phyloP scores from a whole-genome alignment of 2,888 invertebrate genomes.

The Cabera pusaria region DNA sequence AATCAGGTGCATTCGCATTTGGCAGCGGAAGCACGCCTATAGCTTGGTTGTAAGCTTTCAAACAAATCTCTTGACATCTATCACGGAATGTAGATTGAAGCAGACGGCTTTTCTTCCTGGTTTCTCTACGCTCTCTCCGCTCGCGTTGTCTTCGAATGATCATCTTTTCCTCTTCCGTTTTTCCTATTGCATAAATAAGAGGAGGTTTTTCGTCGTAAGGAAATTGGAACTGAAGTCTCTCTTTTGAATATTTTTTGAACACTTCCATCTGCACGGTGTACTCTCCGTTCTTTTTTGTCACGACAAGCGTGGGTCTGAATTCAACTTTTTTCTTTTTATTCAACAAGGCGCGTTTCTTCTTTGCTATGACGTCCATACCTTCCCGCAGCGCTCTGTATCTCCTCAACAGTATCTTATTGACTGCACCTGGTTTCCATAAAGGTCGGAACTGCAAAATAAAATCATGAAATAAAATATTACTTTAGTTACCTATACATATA shows the following conservation, averaged over 20 bases:
- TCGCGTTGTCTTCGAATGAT: constrained; percentile 65
- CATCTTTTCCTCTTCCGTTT: constrained; percentile 63
- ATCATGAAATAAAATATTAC: too few relatives aligned
- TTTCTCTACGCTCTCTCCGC: constrained; percentile 66
- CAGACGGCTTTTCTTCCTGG: constrained; percentile 63
- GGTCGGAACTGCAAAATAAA: constrained; percentile 65
- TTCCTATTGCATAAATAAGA: constrained; percentile 66
- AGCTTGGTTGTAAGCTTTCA: constrained; percentile 76
- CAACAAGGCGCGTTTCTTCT: constrained; percentile 68
- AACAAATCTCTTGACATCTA: constrained; percentile 74
- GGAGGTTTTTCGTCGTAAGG: constrained; percentile 75
- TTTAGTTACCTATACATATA: too few relatives aligned
- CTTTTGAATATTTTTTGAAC: constrained; percentile 72
- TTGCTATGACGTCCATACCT: constrained; percentile 62
- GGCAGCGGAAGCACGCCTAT: constrained; percentile 68
- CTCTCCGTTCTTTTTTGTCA: constrained; percentile 67
- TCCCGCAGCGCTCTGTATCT: constrained; percentile 61
- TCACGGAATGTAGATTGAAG: constrained; percentile 72
- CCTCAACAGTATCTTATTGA: constrained; percentile 62
- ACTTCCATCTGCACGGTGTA: constrained; percentile 75
- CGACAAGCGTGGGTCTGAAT: constrained; percentile 63
- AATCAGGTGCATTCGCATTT: constrained; percentile 64
- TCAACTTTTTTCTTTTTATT: constrained; percentile 70
- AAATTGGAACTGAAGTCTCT: constrained; percentile 64
- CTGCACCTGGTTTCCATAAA: constrained; percentile 74